Conservation (phyloP, 2,888 invertebrate species). For the Druceiella hillmani region DNA sequence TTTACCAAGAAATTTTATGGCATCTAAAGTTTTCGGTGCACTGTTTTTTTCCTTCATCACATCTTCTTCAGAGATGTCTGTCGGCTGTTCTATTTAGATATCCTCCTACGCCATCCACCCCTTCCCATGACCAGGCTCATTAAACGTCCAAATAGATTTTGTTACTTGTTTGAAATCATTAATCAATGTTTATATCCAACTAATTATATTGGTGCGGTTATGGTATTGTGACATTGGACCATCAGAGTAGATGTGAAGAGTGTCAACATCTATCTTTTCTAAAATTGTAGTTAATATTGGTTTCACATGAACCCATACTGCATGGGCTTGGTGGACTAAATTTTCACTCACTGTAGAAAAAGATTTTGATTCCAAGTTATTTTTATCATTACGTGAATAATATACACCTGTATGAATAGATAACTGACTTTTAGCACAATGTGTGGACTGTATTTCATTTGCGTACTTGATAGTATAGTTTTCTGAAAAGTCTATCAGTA, state of each 20-base stretch:
- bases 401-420: slow-evolving; percentile 18
- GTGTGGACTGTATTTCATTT: too few relatives aligned
- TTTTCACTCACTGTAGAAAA: slow-evolving; percentile 23
- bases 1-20: slow-evolving; percentile 19
- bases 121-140: slow-evolving; percentile 20
- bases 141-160: slow-evolving; percentile 20
- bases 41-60: slow-evolving; percentile 11
- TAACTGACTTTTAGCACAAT: too few relatives aligned
- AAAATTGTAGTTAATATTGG: slow-evolving; percentile 18
- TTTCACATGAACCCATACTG: slow-evolving; percentile 23
- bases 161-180: slow-evolving; percentile 19
- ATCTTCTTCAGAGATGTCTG: slow-evolving; percentile 17
- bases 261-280: slow-evolving; percentile 17
- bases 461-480: too few relatives aligned
- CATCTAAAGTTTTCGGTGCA: slow-evolving; percentile 18
- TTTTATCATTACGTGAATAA: slow-evolving; percentile 15
- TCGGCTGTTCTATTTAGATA: slow-evolving; percentile 15
- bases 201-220: slow-evolving; percentile 21
- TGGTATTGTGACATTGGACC: slow-evolving; percentile 23
- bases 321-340: slow-evolving; percentile 22
- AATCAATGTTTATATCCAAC: slow-evolving; percentile 21
- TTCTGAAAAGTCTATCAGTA: too few relatives aligned
- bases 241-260: slow-evolving; percentile 21
- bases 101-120: slow-evolving; percentile 17
- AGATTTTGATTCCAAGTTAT: slow-evolving; percentile 15